phyloP scores from a whole-genome alignment of 2,797 vertebrate species.

The Cossypha dichroa region DNA sequence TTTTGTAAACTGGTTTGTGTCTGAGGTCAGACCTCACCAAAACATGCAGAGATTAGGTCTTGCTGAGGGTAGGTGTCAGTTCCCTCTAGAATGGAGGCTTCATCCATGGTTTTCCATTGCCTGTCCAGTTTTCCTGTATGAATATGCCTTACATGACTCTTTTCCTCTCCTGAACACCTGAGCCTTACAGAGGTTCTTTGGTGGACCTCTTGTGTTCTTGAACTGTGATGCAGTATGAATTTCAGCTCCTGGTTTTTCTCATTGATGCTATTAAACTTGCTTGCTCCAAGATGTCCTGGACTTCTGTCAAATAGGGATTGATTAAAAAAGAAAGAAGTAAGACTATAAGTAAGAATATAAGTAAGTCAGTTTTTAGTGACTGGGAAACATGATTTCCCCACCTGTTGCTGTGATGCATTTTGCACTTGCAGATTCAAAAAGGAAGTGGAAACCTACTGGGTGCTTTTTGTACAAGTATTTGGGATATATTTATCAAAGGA shows the following conservation, averaged over 20 bases:
- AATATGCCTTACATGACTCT: not conserved
- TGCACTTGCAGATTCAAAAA: not conserved
- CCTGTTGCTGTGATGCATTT: not conserved
- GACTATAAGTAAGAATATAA: not conserved
- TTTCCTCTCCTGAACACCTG: not conserved
- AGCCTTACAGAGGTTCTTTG: not conserved
- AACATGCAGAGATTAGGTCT: not conserved
- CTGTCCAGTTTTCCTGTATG: not conserved
- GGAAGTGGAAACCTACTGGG: not conserved
- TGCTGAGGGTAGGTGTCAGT: not conserved
- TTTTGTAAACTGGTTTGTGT: not conserved
- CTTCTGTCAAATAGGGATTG: not conserved
- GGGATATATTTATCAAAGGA: not conserved
- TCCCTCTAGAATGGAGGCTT: not conserved
- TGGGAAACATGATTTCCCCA: not conserved
- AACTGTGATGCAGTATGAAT: not conserved
- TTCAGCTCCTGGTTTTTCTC: not conserved
- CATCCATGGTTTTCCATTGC: not conserved
- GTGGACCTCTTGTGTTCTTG: not conserved
- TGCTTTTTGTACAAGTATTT: not conserved
- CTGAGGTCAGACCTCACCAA: not conserved
- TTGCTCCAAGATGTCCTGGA: not conserved
- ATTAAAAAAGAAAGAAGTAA: not conserved
- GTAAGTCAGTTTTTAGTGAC: not conserved
- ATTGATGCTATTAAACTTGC: not conserved